Conservation (phyloP, 2,888 invertebrate species). For the Acrobasis suavella region DNA sequence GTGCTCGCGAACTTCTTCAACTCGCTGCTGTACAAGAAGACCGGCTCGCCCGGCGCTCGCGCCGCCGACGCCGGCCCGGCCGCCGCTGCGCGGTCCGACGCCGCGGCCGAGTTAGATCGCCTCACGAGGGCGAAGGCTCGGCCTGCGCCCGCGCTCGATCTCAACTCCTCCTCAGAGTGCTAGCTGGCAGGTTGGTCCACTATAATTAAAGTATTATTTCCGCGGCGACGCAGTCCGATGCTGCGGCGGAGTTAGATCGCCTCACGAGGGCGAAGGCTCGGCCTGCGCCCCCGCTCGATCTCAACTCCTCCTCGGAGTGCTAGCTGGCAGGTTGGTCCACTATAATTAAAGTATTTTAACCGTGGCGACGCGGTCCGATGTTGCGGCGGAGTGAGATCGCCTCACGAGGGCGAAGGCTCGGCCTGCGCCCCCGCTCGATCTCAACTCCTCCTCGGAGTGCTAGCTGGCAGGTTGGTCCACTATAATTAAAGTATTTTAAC, state of each 20-base stretch:
- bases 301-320: slow-evolving; percentile 75
- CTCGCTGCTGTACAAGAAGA: slow-evolving; percentile 97
- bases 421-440: slow-evolving; percentile 85
- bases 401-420: slow-evolving; percentile 88
- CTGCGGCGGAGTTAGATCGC: slow-evolving; percentile 95
- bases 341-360: too few relatives aligned
- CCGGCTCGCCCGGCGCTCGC: slow-evolving; percentile 85
- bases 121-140: slow-evolving; percentile 88
- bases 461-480: slow-evolving; percentile 40
- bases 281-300: slow-evolving; percentile 85
- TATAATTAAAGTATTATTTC: neutral
- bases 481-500: too few relatives aligned
- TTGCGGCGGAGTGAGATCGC: slow-evolving; percentile 95
- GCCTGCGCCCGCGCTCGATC: slow-evolving; percentile 85
- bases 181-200: slow-evolving; percentile 40
- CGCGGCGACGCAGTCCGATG: slow-evolving; percentile 88
- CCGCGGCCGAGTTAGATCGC: slow-evolving; percentile 95
- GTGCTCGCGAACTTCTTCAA: slow-evolving; percentile 99
- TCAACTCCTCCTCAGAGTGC: slow-evolving; percentile 75
- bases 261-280: slow-evolving; percentile 88
- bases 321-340: slow-evolving; percentile 40
- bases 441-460: slow-evolving; percentile 75
- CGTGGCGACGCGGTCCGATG: slow-evolving; percentile 87
- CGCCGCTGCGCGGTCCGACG: slow-evolving; percentile 88
- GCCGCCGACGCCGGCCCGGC: slow-evolving; percentile 53